Base-by-base conservation (phyloP, 1,140 invertebrate genomes). In the Saccostrea echinata region DNA sequence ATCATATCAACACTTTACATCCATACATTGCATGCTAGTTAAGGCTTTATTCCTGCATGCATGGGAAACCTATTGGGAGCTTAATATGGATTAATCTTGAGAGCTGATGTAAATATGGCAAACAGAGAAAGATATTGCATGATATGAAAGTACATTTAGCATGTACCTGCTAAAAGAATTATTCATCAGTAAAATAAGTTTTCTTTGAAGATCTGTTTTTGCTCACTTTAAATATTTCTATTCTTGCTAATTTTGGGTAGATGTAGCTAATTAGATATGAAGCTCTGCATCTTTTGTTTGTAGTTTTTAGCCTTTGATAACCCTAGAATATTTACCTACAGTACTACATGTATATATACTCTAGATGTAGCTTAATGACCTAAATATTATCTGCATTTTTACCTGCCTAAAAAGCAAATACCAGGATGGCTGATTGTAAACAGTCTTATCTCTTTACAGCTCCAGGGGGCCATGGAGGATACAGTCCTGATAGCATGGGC, bases 401-500 rank as follows among this genome's bases (percentile, higher is more conserved):
- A 76, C 68, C 68, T 30, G 27, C 68, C 68, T 76, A 27, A 33
- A 76, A 76, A 76, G 68, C 16, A 76, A 76, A 76, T 18, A 76
- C 13, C 4, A 30, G 30, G 13, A 27, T 13, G 24, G 68, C 68
- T 33, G 24, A 76, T 76, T 33, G 68, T 76, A 30, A 76, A 76
- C 27, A 6, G 30, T 89, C 64, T 80, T 86, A 84, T 88, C 76
- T 86, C 8, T 61, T 90, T 90, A 83, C 88, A 92, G 92, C 89
- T 85, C 92, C 92, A 89, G 94, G 94, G 27, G 92, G 93, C 80
- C 98, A 95, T 96, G 97, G 97, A 86, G 99, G 99, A 96, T 98
- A 98, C 96, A 98, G 98, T 90, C 98, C 99, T 94, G 95, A 94
- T 80, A 97, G 97, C 93, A 98, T 98, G 97, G 97, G 98, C 92